A percentile compares a stretch with the other conserved stretches of the same genome.
phyloP scores from a whole-genome alignment of 2,888 invertebrate genomes.

The Drosophila peninsularis region DNA sequence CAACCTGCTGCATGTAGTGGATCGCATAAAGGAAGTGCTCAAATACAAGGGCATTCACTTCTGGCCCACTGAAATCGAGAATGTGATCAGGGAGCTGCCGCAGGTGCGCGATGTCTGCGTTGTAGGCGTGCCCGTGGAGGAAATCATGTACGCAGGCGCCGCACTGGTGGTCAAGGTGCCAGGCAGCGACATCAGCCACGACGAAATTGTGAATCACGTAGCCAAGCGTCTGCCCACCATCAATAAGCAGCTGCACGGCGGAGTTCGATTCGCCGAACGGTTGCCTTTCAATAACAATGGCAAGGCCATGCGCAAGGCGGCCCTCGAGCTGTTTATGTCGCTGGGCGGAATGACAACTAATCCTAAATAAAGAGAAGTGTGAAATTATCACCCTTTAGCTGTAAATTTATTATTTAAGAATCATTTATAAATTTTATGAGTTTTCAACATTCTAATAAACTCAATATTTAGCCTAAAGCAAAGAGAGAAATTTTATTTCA shows the following conservation, averaged over 20 bases:
- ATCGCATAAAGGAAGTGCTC: slow-evolving; percentile 79
- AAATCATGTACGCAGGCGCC: slow-evolving; percentile 45
- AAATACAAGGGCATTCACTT: slow-evolving; percentile 68
- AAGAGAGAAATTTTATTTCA: too few relatives aligned
- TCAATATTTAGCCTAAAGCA: not conserved
- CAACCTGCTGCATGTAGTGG: slow-evolving; percentile 69
- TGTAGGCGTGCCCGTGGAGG: slow-evolving; percentile 49
- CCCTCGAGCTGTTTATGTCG: slow-evolving; percentile 54
- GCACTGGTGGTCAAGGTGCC: slow-evolving; percentile 41
- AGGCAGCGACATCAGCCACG: slow-evolving; percentile 29
- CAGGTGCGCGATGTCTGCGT: slow-evolving; percentile 73
- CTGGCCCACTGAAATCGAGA: slow-evolving; percentile 76
- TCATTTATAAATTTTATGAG: not conserved
- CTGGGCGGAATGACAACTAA: slow-evolving; percentile 3
- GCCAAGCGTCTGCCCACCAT: slow-evolving; percentile 46
- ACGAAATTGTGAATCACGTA: slow-evolving; percentile 55
- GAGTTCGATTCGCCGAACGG: slow-evolving; percentile 69
- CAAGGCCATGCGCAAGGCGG: slow-evolving; percentile 60
- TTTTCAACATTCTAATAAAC: not conserved
- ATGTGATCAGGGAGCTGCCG: slow-evolving; percentile 62
- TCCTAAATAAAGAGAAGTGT: not conserved
- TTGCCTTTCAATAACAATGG: slow-evolving; percentile 74
- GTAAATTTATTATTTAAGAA: too few relatives aligned
- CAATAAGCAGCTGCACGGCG: slow-evolving; percentile 66
- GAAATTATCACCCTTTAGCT: not conserved